phyloP scores from a whole-genome alignment of 2,113 vertebrate genomes.

The Stictonetta naevosa region DNA sequence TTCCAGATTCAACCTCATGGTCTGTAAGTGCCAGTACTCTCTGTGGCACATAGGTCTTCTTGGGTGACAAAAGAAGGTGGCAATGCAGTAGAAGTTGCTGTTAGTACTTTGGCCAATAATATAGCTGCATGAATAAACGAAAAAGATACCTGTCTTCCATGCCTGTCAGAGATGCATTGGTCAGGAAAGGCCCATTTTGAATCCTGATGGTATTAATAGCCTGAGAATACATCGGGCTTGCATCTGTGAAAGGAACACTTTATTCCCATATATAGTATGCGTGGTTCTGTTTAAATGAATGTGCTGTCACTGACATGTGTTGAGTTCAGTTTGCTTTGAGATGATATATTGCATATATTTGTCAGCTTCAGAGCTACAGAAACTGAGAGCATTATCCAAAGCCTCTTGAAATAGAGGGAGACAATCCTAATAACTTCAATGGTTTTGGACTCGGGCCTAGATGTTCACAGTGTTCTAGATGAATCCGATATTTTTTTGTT shows the following conservation, averaged over 20 bases:
- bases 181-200: conserved; percentile 12
- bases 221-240: not conserved
- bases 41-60: not conserved
- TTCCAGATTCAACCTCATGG: not conserved
- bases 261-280: conserved; percentile 66
- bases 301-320: conserved; percentile 60
- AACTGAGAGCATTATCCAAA: not conserved
- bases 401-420: conserved; percentile 26
- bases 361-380: conserved; percentile 38
- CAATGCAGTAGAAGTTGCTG: not conserved
- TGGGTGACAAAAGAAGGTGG: not conserved
- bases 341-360: conserved; percentile 42
- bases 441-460: conserved; percentile 34
- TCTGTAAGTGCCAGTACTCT: not conserved
- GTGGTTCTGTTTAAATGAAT: conserved; percentile 47
- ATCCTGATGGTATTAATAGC: conserved; percentile 50
- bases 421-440: not conserved
- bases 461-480: conserved; percentile 18
- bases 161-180: not conserved
- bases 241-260: conserved; percentile 49
- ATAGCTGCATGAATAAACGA: not conserved
- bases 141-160: not conserved
- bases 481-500: not conserved
- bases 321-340: conserved; percentile 47
- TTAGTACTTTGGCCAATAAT: not conserved